Evolutionary conservation across 92 coral and sea anemone genomes (phyloP).

Genomic region (Paragorgia papillata): DNA sequence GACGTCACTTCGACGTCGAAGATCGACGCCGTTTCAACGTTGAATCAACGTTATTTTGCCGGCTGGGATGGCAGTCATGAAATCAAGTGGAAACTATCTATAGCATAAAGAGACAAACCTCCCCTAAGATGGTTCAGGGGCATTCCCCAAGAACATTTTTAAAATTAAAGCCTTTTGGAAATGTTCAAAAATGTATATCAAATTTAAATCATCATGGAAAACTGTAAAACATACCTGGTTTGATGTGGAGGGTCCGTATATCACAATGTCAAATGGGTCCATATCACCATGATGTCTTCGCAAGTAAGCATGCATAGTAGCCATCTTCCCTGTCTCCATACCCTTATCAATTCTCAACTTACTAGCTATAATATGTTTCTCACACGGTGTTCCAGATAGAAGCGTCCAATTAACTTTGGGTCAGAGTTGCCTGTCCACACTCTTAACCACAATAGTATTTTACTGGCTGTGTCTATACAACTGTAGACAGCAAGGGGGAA

Average conservation of each 20-base stretch:
- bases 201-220: too few relatives aligned
- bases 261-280: neutral
- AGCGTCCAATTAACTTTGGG: slow-evolving; percentile 35
- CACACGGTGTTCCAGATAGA: slow-evolving; percentile 64
- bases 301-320: slow-evolving; percentile 60
- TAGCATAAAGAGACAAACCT: too few relatives aligned
- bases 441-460: slow-evolving; percentile 50
- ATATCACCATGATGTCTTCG: slow-evolving; percentile 11
- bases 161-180: too few relatives aligned
- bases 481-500: slow-evolving; percentile 62
- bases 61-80: too few relatives aligned
- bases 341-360: slow-evolving; percentile 61
- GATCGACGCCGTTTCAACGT: too few relatives aligned
- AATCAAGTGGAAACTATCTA: too few relatives aligned
- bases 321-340: slow-evolving; percentile 59
- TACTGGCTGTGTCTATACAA: slow-evolving; percentile 58
- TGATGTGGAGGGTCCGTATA: neutral
- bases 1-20: too few relatives aligned
- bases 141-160: too few relatives aligned
- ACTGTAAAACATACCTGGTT: too few relatives aligned
- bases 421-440: slow-evolving; percentile 59
- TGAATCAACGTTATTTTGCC: too few relatives aligned
- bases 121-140: too few relatives aligned
- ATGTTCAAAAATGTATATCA: too few relatives aligned
- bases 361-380: slow-evolving; percentile 48